Evolutionary conservation across 2,888 invertebrate genomes (phyloP).

Genomic region (Cecidostiba fungosa): DNA sequence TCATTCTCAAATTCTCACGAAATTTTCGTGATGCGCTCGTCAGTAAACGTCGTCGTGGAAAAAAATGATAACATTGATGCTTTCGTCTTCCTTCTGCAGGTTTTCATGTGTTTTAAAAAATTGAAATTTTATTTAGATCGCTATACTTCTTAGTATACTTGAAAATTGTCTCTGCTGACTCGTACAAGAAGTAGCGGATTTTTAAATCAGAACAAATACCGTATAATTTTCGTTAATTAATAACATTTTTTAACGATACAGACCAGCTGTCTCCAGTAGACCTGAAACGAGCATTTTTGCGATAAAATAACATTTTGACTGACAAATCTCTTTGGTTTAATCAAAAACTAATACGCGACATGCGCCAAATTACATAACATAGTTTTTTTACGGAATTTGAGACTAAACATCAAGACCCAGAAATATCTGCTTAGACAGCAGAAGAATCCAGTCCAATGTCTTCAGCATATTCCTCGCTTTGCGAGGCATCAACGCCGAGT

Average conservation of each 20-base stretch:
- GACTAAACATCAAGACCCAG: conserved; percentile 15
- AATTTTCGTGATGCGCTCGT: background rate
- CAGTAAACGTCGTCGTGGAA: background rate
- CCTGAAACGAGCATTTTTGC: background rate
- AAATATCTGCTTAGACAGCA: conserved; percentile 45
- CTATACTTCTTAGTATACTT: too few relatives aligned
- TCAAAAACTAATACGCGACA: background rate
- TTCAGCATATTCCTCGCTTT: background rate
- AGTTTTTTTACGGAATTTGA: conserved; percentile 10
- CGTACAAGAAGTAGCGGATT: too few relatives aligned
- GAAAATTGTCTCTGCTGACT: too few relatives aligned
- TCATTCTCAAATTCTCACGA: background rate
- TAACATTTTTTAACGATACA: too few relatives aligned
- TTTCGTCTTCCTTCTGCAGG: background rate
- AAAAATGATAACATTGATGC: background rate
- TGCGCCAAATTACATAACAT: background rate
- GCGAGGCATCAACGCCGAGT: background rate
- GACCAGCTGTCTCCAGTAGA: too few relatives aligned
- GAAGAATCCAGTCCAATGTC: background rate
- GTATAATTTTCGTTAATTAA: too few relatives aligned
- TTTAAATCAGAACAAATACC: too few relatives aligned
- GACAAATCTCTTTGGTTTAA: background rate
- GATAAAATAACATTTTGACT: background rate
- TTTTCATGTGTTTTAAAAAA: background rate
- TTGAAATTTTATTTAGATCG: too few relatives aligned